Percentiles rank a stretch among this genome's conserved stretches.
These are phyloP conservation scores for Anoplopoma fimbria DNA, from an alignment of 2,113 vertebrate species.

Conservation along the genomic window DNA sequence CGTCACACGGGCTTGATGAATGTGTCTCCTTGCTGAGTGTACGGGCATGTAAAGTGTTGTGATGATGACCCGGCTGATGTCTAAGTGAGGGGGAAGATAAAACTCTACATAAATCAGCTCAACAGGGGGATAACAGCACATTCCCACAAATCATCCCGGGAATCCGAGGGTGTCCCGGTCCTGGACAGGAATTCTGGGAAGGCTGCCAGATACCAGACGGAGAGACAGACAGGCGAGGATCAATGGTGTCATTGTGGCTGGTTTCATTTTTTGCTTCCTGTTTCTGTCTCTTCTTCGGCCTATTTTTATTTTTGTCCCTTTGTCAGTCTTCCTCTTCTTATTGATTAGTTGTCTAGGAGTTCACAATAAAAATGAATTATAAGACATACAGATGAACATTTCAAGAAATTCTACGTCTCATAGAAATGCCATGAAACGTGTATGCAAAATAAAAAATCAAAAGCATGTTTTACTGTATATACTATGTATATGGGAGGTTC, in stretches of 20 bases:
- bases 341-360: background rate
- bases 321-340: background rate
- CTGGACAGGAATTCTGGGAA: conserved; percentile 72
- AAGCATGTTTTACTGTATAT: conserved; percentile 10
- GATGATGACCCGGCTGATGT: conserved; percentile 75
- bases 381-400: background rate
- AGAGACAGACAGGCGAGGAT: conserved; percentile 5
- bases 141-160: conserved; percentile 72
- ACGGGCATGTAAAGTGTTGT: conserved; percentile 76
- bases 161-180: conserved; percentile 67
- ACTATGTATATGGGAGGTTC: conserved; percentile 10
- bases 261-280: conserved; percentile 18
- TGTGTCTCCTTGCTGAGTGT: conserved; percentile 68
- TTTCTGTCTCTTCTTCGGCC: conserved; percentile 4
- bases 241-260: conserved; percentile 3
- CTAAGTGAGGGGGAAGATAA: conserved; percentile 75
- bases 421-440: conserved; percentile 14
- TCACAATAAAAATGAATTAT: background rate
- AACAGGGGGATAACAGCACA: conserved; percentile 61
- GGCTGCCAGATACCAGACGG: conserved; percentile 53
- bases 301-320: background rate
- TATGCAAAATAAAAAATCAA: conserved; percentile 8
- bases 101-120: conserved; percentile 77
- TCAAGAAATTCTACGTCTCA: background rate
- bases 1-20: conserved; percentile 67